Percentiles rank a stretch among this genome's conserved stretches.
Evolutionary conservation across 1,140 invertebrate species (phyloP).

Genomic region (Eumeta japonica): DNA sequence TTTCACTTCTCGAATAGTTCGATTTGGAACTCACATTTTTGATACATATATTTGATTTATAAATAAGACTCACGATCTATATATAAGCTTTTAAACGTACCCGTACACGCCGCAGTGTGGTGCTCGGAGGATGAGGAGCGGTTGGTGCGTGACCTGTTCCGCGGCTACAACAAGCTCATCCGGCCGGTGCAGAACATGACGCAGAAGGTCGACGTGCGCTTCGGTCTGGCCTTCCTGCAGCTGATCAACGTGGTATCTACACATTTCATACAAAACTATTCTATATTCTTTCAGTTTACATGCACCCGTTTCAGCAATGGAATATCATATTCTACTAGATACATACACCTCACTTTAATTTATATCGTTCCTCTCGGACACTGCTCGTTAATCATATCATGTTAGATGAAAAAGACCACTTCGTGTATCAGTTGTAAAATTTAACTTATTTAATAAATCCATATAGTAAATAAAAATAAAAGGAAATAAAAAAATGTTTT

Average conservation of each 20-base stretch:
- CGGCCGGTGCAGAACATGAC: constrained; percentile 97
- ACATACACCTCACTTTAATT: too few relatives aligned
- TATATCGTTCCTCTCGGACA: too few relatives aligned
- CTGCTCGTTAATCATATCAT: too few relatives aligned
- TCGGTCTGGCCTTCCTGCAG: constrained; percentile 96
- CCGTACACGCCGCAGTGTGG: constrained; percentile 36
- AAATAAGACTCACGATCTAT: background rate
- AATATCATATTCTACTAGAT: too few relatives aligned
- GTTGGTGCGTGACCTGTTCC: constrained; percentile 93
- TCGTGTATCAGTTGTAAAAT: too few relatives aligned
- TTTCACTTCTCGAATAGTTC: background rate
- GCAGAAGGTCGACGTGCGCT: constrained; percentile 93
- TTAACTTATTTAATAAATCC: background rate
- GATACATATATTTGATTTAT: background rate
- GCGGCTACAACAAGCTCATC: constrained; percentile 98
- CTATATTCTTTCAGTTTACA: too few relatives aligned
- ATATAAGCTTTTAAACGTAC: background rate
- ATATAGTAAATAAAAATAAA: background rate
- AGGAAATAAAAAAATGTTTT: background rate
- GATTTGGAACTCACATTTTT: background rate
- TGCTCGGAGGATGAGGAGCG: constrained; percentile 95
- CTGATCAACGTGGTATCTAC: constrained; percentile 96
- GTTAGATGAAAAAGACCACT: too few relatives aligned
- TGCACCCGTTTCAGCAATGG: too few relatives aligned
- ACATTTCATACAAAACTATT: too few relatives aligned